Evolutionary conservation across 2,797 vertebrate genomes (phyloP), one percentile per base, ranked within the genome.

Genomic region (Nannoperca obscura): DNA sequence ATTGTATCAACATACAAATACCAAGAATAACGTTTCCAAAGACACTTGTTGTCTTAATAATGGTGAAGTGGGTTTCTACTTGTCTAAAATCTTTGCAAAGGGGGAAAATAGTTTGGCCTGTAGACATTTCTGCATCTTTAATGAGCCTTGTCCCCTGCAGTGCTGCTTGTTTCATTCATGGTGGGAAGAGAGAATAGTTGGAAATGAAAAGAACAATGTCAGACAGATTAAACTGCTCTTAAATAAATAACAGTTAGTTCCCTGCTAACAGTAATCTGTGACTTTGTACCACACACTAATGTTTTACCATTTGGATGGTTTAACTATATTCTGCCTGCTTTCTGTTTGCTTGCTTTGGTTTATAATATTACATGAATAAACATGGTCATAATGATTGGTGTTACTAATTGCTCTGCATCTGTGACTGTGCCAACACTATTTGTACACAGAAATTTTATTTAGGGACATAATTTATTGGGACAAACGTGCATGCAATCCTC

Each of bases 111-210:
- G 58, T 82, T 81, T 61, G 66, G 62, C 78, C 60, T 62, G 70
- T 81, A 78, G 74, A 86, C 77, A 70, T 85, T 80, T 88, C 69
- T 90, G 54, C 80, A 88, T 87, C 67, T 91, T 89, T 87, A 85
- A 88, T 87, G 65, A 82, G 14, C 46, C 74, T 67, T 58, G 60
- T 77, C 71, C 67, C 80, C 78, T 72, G 81, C 52, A 82, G 77
- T 83, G 78, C 64, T 30, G 71, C 79, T 81, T 75, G 64, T 81
- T 89, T 82, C 79, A 86, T 87, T 88, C 70, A 83, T 65, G 42
- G 44, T 24, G 55, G 59, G 34, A 64, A 58, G 55, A 80, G 69
- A 52, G 66, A 59, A 68, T 78, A 54, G 73, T 89, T 78, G 81
- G 68, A 75, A 80, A 86, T 85, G 71, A 78, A 89, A 82, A 54